Evolutionary conservation across 2,888 invertebrate genomes (phyloP).

Genomic region (Ariolimax columbianus): DNA sequence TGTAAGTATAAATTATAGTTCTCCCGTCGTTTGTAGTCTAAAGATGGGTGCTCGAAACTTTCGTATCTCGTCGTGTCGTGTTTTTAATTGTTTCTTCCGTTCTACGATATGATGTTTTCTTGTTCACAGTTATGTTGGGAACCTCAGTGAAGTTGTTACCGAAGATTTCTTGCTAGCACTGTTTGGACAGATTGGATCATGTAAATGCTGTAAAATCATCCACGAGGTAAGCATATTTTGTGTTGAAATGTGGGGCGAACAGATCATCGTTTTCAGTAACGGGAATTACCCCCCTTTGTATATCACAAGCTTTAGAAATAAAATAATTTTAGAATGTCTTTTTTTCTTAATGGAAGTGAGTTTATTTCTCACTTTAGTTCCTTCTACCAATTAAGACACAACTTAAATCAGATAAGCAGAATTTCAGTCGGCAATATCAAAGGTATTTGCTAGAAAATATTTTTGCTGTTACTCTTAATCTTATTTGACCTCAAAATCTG

Average conservation of each 20-base stretch:
- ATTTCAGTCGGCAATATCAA: no score
- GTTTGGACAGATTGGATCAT: constrained; percentile 97
- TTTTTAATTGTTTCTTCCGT: constrained; percentile 44
- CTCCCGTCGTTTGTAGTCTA: constrained; percentile 47
- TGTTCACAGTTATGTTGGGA: constrained; percentile 90
- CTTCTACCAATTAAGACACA: no score
- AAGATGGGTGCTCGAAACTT: constrained; percentile 51
- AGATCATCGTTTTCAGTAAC: neutral
- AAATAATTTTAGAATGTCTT: neutral
- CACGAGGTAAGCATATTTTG: constrained; percentile 84
- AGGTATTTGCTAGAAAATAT: no score
- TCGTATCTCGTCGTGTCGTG: constrained; percentile 46
- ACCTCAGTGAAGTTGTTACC: constrained; percentile 94
- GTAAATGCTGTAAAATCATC: constrained; percentile 99
- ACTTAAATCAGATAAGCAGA: no score
- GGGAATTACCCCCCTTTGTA: constrained; percentile 43
- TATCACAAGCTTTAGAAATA: neutral
- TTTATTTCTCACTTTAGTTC: no score
- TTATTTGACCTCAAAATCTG: no score
- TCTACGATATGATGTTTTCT: constrained; percentile 47
- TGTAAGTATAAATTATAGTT: constrained; percentile 66
- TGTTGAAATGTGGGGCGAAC: neutral
- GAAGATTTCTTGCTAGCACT: constrained; percentile 96
- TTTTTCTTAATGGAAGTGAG: no score
- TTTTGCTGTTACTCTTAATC: no score